Conservation (phyloP, 1,140 invertebrate genomes). For the Zophobas morio region DNA sequence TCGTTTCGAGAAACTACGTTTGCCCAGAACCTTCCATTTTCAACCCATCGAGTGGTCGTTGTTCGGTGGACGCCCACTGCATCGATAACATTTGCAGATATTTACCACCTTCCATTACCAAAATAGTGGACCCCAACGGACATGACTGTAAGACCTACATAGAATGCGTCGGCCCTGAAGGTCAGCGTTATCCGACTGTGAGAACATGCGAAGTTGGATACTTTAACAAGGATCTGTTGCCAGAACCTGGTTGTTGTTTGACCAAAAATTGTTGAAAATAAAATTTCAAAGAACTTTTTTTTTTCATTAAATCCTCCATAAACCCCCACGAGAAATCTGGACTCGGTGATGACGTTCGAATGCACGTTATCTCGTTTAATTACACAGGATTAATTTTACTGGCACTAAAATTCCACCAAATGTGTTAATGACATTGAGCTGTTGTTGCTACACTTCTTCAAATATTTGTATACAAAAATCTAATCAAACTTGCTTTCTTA, state of each 20-base stretch:
- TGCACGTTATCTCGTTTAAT: no score
- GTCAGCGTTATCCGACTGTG: background rate
- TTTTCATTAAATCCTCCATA: no score
- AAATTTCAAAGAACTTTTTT: background rate
- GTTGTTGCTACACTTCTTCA: no score
- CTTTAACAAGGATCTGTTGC: slow-evolving; percentile 14
- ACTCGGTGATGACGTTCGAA: no score
- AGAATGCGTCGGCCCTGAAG: slow-evolving; percentile 4
- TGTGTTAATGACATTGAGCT: no score
- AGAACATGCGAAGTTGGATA: slow-evolving; percentile 3
- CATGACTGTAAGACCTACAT: background rate
- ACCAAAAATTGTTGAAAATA: slow-evolving; percentile 11
- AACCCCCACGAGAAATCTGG: no score
- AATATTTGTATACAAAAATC: no score
- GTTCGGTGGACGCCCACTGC: slow-evolving; percentile 2
- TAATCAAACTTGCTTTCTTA: no score
- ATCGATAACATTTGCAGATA: slow-evolving; percentile 15
- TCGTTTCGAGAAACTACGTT: slow-evolving; percentile 10
- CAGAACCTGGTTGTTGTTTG: background rate
- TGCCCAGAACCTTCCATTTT: slow-evolving; percentile 16
- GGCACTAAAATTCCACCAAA: no score
- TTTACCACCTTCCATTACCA: slow-evolving; percentile 1
- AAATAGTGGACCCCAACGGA: slow-evolving; percentile 20
- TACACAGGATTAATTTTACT: no score
- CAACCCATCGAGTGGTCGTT: slow-evolving; percentile 7